Conservation (phyloP, 2,797 vertebrate genomes). For the Lindbergichthys nudifrons region DNA sequence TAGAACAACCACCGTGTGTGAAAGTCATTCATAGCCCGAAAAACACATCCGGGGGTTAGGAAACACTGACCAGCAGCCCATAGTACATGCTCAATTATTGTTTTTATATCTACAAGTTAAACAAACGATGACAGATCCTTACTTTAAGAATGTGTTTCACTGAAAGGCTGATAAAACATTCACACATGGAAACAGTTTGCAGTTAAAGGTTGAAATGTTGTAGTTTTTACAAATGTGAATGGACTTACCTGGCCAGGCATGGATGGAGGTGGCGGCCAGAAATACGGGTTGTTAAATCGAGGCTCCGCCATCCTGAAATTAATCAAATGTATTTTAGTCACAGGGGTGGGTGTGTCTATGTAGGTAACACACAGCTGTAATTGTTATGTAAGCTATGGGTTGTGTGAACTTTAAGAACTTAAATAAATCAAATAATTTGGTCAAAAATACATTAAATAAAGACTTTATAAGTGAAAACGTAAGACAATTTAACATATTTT, state of each 20-base stretch:
- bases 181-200: constrained; percentile 69
- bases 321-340: constrained; percentile 19
- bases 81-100: background rate
- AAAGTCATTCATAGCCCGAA: constrained; percentile 66
- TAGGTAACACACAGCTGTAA: background rate
- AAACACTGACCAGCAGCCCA: constrained; percentile 32
- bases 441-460: background rate
- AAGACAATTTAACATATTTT: background rate
- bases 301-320: constrained; percentile 96
- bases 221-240: constrained; percentile 3
- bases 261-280: constrained; percentile 96
- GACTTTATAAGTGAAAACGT: background rate
- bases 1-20: constrained; percentile 75
- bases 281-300: constrained; percentile 99
- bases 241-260: constrained; percentile 97
- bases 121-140: background rate
- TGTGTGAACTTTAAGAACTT: background rate
- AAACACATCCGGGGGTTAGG: constrained; percentile 22
- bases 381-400: background rate
- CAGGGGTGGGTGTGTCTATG: background rate
- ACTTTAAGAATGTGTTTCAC: background rate
- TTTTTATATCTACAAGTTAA: background rate
- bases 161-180: constrained; percentile 61
- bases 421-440: background rate
- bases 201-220: constrained; percentile 27